Conservation (phyloP, 2,113 vertebrate genomes). For the Paralichthys olivaceus region DNA sequence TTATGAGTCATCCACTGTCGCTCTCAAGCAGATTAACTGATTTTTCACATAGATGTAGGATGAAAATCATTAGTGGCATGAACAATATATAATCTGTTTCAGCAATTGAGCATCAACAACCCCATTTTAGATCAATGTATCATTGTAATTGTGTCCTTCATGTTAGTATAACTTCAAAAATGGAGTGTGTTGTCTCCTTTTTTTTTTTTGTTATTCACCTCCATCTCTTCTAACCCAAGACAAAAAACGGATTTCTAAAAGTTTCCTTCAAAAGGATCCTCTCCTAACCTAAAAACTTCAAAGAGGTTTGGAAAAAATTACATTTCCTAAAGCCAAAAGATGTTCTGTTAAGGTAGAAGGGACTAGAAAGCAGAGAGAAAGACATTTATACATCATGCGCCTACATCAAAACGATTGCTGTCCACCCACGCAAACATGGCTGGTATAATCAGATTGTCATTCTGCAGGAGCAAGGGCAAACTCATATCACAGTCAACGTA, state of each 20-base stretch:
- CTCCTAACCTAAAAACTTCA: constrained; percentile 15
- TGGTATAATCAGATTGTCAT: constrained; percentile 58
- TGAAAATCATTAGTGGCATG: background rate
- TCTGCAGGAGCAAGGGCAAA: constrained; percentile 34
- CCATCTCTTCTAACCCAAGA: constrained; percentile 19
- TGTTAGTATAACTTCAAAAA: background rate
- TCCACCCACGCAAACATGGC: constrained; percentile 55
- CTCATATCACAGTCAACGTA: constrained; percentile 34
- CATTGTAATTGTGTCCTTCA: background rate
- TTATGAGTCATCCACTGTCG: too few relatives aligned
- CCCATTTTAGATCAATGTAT: too few relatives aligned
- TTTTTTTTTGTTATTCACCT: background rate
- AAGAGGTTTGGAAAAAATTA: constrained; percentile 18
- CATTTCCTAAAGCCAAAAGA: constrained; percentile 5
- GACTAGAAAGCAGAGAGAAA: constrained; percentile 14
- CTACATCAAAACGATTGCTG: constrained; percentile 49
- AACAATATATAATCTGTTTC: constrained; percentile 6
- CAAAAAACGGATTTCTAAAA: background rate
- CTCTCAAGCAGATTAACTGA: background rate
- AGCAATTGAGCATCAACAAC: constrained; percentile 3
- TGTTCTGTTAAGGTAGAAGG: background rate
- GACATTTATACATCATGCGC: constrained; percentile 31
- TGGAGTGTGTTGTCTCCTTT: background rate
- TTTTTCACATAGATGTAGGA: constrained; percentile 1
- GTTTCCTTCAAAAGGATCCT: constrained; percentile 12